Conservation (phyloP, 2,113 vertebrate genomes). For the Rhegmatorhina hoffmannsi region DNA sequence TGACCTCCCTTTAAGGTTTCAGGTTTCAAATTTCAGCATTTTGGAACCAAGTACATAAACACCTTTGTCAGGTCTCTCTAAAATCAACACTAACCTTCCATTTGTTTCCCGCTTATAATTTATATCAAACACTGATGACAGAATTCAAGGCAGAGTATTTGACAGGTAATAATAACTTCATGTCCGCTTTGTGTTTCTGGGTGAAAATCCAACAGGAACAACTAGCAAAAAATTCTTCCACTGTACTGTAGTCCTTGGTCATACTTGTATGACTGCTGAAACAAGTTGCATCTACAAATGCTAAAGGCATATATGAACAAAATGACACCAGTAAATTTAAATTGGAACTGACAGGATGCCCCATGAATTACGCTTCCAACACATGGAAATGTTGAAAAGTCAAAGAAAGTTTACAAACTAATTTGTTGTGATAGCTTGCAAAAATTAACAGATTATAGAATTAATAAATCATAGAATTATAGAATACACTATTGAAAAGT, state of each 20-base stretch:
- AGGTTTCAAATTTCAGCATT: slow-evolving; percentile 3
- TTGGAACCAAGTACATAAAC: background rate
- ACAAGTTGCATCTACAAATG: background rate
- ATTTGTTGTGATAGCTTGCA: background rate
- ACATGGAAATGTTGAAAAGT: background rate
- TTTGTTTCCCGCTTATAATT: slow-evolving; percentile 14
- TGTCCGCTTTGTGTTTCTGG: background rate
- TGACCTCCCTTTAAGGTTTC: background rate
- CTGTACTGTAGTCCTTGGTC: background rate
- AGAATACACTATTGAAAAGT: background rate
- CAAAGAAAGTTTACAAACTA: background rate
- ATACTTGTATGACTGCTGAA: background rate
- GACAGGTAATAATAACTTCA: background rate
- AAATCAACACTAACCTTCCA: background rate
- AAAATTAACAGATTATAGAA: background rate
- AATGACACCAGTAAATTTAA: background rate
- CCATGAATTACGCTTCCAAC: background rate
- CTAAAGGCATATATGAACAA: background rate
- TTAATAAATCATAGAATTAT: background rate
- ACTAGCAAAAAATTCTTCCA: background rate
- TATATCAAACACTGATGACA: slow-evolving; percentile 8
- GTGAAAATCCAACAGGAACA: background rate
- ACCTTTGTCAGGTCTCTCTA: background rate
- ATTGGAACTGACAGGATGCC: background rate
- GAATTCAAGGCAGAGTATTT: background rate